Evolutionary conservation across 2,113 vertebrate species (phyloP).

Genomic region (Prinia subflava): DNA sequence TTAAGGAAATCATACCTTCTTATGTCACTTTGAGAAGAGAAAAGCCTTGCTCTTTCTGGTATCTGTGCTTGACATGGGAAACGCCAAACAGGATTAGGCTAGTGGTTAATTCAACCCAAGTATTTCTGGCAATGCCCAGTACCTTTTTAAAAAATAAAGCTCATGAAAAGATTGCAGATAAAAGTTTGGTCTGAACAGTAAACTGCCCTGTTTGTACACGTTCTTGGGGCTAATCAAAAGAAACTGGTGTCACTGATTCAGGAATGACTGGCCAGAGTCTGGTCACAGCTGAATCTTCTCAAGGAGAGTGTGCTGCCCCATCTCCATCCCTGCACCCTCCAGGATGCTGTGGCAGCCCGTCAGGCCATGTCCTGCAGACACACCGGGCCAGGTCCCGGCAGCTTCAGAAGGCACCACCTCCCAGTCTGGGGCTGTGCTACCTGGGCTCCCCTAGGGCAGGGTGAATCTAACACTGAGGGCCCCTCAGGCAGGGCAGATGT

Average conservation of each 20-base stretch:
- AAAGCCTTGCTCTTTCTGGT: background rate
- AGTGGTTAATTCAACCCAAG: background rate
- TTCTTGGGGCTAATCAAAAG: background rate
- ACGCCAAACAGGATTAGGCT: background rate
- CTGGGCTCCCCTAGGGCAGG: background rate
- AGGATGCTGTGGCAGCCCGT: background rate
- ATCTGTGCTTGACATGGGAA: background rate
- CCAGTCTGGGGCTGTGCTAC: background rate
- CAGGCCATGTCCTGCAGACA: background rate
- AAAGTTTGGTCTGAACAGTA: background rate
- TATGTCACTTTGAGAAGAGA: background rate
- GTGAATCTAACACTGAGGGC: background rate
- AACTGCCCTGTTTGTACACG: background rate
- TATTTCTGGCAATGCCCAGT: background rate
- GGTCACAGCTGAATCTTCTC: background rate
- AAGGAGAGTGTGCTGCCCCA: background rate
- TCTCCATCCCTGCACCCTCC: background rate
- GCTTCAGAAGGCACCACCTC: background rate
- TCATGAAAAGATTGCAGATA: background rate
- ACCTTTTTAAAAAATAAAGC: background rate
- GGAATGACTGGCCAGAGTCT: background rate
- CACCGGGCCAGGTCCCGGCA: background rate
- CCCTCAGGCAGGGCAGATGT: background rate
- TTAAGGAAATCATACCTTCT: background rate
- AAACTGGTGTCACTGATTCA: background rate